Evolutionary conservation across 2,113 vertebrate genomes (phyloP).

Genomic region (Balaenoptera acutorostrata): DNA sequence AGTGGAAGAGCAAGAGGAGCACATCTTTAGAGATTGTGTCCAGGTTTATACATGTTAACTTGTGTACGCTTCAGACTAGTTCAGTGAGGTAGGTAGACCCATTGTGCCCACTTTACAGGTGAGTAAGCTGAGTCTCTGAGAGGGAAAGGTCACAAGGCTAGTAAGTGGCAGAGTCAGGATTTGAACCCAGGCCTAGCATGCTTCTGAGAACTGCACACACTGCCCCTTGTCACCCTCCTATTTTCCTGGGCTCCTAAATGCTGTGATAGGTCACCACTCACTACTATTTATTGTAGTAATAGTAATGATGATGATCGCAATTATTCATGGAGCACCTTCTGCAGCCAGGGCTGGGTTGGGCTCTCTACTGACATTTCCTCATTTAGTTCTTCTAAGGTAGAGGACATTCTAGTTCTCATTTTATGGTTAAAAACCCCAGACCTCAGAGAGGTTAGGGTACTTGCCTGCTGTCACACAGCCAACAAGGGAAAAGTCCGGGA

Average conservation of each 20-base stretch:
- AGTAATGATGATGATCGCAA: fast-evolving
- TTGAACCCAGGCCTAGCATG: neutral
- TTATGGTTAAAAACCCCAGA: neutral
- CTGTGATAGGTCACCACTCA: neutral
- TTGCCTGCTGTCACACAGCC: neutral
- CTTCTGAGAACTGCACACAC: neutral
- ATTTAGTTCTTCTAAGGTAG: neutral
- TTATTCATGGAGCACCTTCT: neutral
- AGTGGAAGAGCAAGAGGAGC: fast-evolving
- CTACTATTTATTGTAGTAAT: neutral
- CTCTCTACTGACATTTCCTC: neutral
- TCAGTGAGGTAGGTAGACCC: too few relatives aligned
- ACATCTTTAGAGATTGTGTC: neutral
- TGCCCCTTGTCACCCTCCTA: neutral
- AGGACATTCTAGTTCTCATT: neutral
- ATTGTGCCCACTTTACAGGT: neutral
- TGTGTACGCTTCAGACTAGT: neutral
- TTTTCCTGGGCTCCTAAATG: neutral
- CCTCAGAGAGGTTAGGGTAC: neutral
- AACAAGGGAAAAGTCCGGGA: neutral
- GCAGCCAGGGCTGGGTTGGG: neutral
- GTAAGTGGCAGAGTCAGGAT: neutral
- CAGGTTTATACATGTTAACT: neutral
- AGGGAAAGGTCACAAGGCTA: neutral
- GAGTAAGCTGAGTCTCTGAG: neutral